Evolutionary conservation across 2,888 invertebrate species (phyloP).

Genomic region (Drosophila infuscata): DNA sequence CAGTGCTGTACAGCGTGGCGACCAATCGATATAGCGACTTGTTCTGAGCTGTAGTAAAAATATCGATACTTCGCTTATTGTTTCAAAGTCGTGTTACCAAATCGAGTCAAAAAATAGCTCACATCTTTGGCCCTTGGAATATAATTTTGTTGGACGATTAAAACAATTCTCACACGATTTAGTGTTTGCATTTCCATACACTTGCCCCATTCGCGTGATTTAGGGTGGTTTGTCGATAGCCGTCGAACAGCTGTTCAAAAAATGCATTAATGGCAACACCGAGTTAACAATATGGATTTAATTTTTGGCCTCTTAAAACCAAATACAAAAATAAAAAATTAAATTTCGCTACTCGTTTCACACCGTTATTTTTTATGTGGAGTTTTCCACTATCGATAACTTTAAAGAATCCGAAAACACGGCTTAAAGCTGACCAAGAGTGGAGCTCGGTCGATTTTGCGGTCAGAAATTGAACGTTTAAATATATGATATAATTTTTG

Average conservation of each 20-base stretch:
- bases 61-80: slow-evolving; percentile 23
- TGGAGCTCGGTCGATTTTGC: neutral
- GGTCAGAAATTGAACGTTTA: neutral
- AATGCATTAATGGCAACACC: neutral
- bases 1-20: slow-evolving; percentile 21
- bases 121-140: neutral
- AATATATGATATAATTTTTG: neutral
- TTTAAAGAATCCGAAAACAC: neutral
- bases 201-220: neutral
- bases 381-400: neutral
- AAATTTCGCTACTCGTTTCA: neutral
- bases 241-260: neutral
- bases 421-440: neutral
- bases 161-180: neutral
- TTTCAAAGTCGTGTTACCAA: neutral
- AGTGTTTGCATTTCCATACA: neutral
- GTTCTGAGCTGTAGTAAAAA: neutral
- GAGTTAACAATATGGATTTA: neutral
- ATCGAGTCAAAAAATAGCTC: neutral
- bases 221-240: neutral
- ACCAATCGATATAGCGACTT: slow-evolving; percentile 5
- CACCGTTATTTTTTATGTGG: neutral
- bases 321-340: neutral
- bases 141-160: neutral
- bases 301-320: neutral